Evolutionary conservation across 2,888 invertebrate genomes (phyloP).

Genomic region (Pristionchus entomophagus): DNA sequence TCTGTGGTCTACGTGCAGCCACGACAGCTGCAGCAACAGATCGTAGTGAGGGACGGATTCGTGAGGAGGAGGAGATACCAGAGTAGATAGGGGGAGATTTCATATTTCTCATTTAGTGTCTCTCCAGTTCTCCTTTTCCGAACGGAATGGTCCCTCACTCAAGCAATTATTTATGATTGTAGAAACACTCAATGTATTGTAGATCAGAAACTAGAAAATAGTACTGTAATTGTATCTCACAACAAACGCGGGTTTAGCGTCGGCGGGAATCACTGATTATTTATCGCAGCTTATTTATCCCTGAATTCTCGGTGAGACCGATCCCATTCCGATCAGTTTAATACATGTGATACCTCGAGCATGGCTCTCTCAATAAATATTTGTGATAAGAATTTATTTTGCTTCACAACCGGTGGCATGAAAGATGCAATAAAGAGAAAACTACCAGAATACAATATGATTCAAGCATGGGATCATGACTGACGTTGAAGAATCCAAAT

Average conservation of each 20-base stretch:
- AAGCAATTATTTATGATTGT: too few relatives aligned
- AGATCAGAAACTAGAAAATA: background rate
- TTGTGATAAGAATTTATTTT: too few relatives aligned
- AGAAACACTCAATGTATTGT: background rate
- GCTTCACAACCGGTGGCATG: too few relatives aligned
- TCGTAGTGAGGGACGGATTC: background rate
- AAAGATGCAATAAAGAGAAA: too few relatives aligned
- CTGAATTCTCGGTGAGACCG: slow-evolving; percentile 13
- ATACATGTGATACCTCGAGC: background rate
- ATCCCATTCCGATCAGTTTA: background rate
- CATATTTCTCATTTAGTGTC: background rate
- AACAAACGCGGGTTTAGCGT: background rate
- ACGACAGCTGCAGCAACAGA: background rate
- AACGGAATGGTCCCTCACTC: too few relatives aligned
- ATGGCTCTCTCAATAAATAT: slow-evolving; percentile 26
- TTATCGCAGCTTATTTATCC: background rate
- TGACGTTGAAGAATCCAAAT: too few relatives aligned
- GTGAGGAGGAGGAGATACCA: background rate
- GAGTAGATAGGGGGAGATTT: background rate
- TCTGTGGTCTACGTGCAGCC: slow-evolving; percentile 18
- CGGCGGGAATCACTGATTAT: background rate
- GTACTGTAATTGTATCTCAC: slow-evolving; percentile 4
- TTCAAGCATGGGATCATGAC: too few relatives aligned
- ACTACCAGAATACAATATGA: too few relatives aligned
- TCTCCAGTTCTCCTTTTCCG: too few relatives aligned